Evolutionary conservation across 2,113 vertebrate genomes (phyloP), one percentile per base, ranked within the genome.

Genomic region (Andinoacara biseriatus): DNA sequence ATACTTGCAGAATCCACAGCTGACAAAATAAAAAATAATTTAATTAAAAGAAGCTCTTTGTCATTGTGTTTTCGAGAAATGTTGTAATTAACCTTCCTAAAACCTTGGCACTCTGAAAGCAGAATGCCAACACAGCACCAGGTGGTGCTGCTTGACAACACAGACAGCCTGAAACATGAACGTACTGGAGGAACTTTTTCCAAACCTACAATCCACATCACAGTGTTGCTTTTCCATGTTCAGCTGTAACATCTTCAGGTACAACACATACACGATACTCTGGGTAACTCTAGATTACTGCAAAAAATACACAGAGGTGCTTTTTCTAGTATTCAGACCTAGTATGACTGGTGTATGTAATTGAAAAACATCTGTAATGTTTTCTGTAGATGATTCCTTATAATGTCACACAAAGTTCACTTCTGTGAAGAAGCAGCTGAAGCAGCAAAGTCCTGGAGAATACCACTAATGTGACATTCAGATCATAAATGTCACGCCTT

Each of bases 91-190:
- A 0, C 1, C 43, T 26, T 31, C 13, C 26, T 22, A 76, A 18
- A 10, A 10, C 15, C 5, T 17, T 2, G 46, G 10, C 63, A 5
- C 9, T 58, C 17, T 10, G 10, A 43, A 3, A 5, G 26, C 52
- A 52, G 46, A 54, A 10, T 40, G 17, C 11, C 46, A 31, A 9
- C 5, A 49, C 85, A 49, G 83, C 85, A 89, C 74, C 52, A 54
- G 87, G 38, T 78, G 86, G 83, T 1, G 46, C 76, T 86, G 17
- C 14, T 78, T 52, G 38, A 63, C 24, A 80, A 1, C 56, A 52
- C 6, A 72, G 17, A 2, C 24, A n/a, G 17, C 46, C 10, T 72
- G 15, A 49, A 18, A 52, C 49, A 6, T 7, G 5, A 52, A 17
- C 17, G 26, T 52, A 26, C 5, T 72, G 49, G 24, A 29, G 9